Conservation (phyloP, 2,888 invertebrate species). For the Hirtodrosophila histrioides region DNA sequence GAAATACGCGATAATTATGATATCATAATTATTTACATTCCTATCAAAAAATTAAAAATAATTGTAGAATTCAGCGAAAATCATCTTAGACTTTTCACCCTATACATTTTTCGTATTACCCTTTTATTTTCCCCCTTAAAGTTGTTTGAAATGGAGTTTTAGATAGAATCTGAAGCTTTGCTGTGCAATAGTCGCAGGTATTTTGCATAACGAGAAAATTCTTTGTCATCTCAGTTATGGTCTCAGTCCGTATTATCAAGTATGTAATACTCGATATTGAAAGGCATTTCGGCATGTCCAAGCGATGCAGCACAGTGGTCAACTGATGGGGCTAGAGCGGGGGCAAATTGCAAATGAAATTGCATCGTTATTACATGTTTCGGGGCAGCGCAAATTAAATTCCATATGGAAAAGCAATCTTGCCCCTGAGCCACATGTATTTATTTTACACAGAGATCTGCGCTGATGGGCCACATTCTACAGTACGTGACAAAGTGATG, state of each 20-base stretch:
- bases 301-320: constrained; percentile 29
- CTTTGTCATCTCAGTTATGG: constrained; percentile 32
- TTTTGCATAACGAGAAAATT: constrained; percentile 69
- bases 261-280: constrained; percentile 10
- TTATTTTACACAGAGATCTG: constrained; percentile 73
- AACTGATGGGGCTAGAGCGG: constrained; percentile 18
- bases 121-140: no score
- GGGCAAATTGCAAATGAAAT: constrained; percentile 76
- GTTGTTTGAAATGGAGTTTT: not conserved
- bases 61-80: no score
- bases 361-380: constrained; percentile 82
- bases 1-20: no score
- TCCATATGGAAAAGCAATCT: constrained; percentile 83
- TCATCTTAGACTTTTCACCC: no score
- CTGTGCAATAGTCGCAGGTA: constrained; percentile 51
- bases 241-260: constrained; percentile 9
- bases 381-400: constrained; percentile 81
- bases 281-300: constrained; percentile 26
- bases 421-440: constrained; percentile 53
- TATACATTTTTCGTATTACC: no score
- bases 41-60: no score
- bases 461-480: constrained; percentile 39
- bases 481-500: constrained; percentile 74
- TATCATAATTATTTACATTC: no score
- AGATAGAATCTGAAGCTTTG: not conserved